Conservation (phyloP, 2,888 invertebrate species). For the Ceratothoa steindachneri region DNA sequence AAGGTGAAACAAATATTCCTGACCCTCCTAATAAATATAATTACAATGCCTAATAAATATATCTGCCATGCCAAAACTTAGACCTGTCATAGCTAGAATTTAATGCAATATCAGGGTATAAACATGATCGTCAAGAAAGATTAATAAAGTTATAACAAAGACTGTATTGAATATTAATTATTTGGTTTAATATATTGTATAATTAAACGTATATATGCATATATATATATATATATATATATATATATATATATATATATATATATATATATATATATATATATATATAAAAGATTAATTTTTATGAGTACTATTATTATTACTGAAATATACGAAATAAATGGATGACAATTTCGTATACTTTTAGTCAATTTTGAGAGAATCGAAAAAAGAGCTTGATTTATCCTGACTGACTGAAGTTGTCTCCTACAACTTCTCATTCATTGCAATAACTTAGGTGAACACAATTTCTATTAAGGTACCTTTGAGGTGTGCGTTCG, state of each 20-base stretch:
- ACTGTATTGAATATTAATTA: too few relatives aligned
- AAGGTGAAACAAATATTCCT: not conserved
- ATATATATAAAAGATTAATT: not conserved
- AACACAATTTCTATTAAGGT: constrained; percentile 55
- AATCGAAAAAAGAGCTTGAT: too few relatives aligned
- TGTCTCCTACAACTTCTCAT: too few relatives aligned
- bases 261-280: not conserved
- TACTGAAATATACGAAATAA: not conserved
- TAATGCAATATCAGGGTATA: too few relatives aligned
- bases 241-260: not conserved
- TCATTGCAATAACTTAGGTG: not conserved
- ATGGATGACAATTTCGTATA: too few relatives aligned
- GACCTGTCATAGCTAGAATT: too few relatives aligned
- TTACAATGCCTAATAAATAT: not conserved
- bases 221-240: constrained; percentile 12
- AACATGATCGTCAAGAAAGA: too few relatives aligned
- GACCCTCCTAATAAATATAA: not conserved
- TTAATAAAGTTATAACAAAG: too few relatives aligned
- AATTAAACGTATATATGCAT: constrained; percentile 24
- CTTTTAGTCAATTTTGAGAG: too few relatives aligned
- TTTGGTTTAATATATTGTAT: constrained; percentile 16
- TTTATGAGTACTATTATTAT: not conserved
- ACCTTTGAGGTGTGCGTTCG: constrained; percentile 96
- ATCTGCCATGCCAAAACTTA: too few relatives aligned
- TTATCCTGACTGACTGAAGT: too few relatives aligned